These are phyloP conservation scores for Agelas oroides DNA, from an alignment of 37 sponge, comb jelly and placozoan species.

Conservation along the genomic window DNA sequence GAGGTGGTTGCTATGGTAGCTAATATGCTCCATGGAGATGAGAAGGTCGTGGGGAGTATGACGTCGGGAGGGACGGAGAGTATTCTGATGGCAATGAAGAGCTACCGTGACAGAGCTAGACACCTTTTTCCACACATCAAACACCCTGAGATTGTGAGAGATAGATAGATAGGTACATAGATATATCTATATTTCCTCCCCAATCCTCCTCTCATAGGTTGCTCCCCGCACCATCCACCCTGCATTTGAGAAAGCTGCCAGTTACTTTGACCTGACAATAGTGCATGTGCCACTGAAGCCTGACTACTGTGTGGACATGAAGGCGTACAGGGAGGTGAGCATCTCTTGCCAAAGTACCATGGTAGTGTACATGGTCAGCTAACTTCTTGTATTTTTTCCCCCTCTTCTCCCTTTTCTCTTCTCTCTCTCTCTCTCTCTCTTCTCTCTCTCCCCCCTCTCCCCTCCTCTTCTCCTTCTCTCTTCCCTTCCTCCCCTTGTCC, in stretches of 20 bases:
- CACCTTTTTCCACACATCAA: constrained; percentile 74
- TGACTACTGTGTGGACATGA: constrained; percentile 56
- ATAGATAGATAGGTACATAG: neutral
- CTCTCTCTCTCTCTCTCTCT: too few relatives aligned
- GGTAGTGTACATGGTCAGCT: too few relatives aligned
- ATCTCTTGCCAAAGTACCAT: too few relatives aligned
- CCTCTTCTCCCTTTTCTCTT: too few relatives aligned
- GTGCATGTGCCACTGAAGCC: constrained; percentile 62
- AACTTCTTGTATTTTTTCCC: too few relatives aligned
- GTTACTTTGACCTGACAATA: constrained; percentile 79
- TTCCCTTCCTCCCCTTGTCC: too few relatives aligned
- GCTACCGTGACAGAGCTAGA: constrained; percentile 86
- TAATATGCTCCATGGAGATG: constrained; percentile 72
- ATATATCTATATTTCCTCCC: neutral
- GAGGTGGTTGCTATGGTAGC: constrained; percentile 86
- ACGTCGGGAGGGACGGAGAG: constrained; percentile 96
- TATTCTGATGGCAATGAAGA: constrained; percentile 90
- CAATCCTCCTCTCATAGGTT: constrained; percentile 42
- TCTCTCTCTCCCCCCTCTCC: too few relatives aligned
- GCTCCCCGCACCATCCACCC: constrained; percentile 88
- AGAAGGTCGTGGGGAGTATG: constrained; percentile 57
- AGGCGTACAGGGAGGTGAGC: constrained; percentile 56
- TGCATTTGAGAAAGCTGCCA: constrained; percentile 90
- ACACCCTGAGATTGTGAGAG: constrained; percentile 84
- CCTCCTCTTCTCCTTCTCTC: too few relatives aligned